Conservation (phyloP, 2,888 invertebrate genomes). For the Drosophila falleni region DNA sequence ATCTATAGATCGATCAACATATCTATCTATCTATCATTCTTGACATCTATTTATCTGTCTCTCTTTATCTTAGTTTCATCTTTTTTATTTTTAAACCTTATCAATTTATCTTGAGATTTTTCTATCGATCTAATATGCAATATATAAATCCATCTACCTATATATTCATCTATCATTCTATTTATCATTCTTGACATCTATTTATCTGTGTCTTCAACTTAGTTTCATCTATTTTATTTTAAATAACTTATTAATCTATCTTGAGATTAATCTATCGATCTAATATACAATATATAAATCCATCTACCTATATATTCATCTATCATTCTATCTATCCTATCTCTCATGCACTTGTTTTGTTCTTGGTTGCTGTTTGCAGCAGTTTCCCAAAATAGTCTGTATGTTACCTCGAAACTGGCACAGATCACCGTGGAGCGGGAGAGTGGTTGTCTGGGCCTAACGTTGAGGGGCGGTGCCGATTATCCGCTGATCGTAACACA, state of each 20-base stretch:
- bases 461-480: conserved; percentile 92
- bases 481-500: conserved; percentile 95
- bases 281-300: background rate
- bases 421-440: conserved; percentile 93
- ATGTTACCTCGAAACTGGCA: conserved; percentile 91
- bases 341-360: background rate
- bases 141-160: background rate
- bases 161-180: background rate
- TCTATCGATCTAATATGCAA: background rate
- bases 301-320: background rate
- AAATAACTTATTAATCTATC: background rate
- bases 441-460: conserved; percentile 94
- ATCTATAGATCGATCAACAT: background rate
- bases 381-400: conserved; percentile 90
- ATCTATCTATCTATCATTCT: no score
- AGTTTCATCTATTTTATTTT: background rate
- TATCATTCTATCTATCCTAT: background rate
- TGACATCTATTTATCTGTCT: background rate
- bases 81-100: background rate
- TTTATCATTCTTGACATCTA: background rate
- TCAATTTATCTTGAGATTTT: background rate
- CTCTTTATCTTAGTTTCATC: background rate
- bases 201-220: background rate
- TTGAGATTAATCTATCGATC: background rate
- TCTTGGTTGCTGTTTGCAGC: conserved; percentile 36